Evolutionary conservation across 2,113 vertebrate species (phyloP).

Genomic region (Syrrhaptes paradoxus): DNA sequence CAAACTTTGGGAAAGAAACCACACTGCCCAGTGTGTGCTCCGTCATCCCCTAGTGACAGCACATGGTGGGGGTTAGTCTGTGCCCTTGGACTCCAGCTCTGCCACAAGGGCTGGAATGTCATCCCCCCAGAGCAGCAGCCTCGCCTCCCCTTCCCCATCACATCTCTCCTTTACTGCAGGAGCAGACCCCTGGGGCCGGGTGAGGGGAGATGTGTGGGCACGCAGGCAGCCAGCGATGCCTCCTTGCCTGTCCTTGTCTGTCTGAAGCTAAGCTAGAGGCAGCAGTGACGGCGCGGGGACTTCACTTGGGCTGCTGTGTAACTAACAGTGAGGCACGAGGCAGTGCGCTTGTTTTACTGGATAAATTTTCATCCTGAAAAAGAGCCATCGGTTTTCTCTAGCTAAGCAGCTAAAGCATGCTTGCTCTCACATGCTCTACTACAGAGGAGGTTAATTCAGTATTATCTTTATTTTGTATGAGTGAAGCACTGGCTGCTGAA

Average conservation of each 20-base stretch:
- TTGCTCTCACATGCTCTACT: neutral
- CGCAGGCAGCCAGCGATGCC: neutral
- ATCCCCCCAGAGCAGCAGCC: neutral
- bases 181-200: neutral
- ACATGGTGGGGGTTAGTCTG: neutral
- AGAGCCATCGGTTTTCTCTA: neutral
- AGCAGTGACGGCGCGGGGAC: accelerated
- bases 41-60: neutral
- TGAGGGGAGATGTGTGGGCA: neutral
- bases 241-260: neutral
- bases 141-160: neutral
- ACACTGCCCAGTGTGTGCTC: neutral
- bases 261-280: neutral
- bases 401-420: neutral
- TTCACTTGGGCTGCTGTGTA: neutral
- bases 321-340: neutral
- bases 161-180: neutral
- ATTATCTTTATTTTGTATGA: neutral
- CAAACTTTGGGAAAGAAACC: neutral
- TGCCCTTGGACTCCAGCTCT: neutral
- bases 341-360: neutral
- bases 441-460: neutral
- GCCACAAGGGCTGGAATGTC: too few species aligned
- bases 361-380: neutral
- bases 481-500: neutral